These are phyloP conservation scores for Characodon lateralis DNA, from an alignment of 2,797 vertebrate species.

Conservation along the genomic window DNA sequence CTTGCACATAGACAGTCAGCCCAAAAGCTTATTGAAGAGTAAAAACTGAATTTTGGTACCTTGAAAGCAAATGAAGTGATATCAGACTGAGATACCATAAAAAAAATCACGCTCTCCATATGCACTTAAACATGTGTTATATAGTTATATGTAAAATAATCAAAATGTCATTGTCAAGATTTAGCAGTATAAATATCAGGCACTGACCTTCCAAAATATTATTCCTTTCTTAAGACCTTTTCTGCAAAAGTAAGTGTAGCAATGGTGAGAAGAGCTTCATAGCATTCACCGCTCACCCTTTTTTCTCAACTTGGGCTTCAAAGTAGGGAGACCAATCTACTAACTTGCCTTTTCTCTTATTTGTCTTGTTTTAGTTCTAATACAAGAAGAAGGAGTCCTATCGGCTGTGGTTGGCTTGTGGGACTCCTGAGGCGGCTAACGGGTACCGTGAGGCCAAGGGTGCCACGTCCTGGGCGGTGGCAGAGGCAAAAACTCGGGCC, in stretches of 20 bases:
- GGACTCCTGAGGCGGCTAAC: too few relatives aligned
- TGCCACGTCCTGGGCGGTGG: too few relatives aligned
- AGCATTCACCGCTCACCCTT: not conserved
- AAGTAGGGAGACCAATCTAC: not conserved
- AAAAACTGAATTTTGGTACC: conserved; percentile 7
- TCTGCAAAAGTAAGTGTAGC: not conserved
- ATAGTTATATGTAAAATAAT: not conserved
- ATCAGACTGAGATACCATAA: not conserved
- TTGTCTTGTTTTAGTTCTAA: not conserved
- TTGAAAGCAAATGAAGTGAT: conserved; percentile 18
- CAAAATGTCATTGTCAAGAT: not conserved
- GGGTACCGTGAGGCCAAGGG: too few relatives aligned
- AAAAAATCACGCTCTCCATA: not conserved
- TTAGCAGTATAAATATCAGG: too few relatives aligned
- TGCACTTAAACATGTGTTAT: not conserved
- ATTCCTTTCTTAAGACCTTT: not conserved
- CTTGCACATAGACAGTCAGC: conserved; percentile 1
- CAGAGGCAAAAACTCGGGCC: too few relatives aligned
- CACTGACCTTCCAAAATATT: not conserved
- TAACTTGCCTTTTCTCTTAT: not conserved
- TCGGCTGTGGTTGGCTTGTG: too few relatives aligned
- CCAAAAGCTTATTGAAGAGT: conserved; percentile 4
- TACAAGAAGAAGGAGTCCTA: too few relatives aligned
- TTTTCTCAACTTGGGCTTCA: not conserved
- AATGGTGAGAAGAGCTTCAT: not conserved